phyloP scores from a whole-genome alignment of 2,888 invertebrate species.

The Cantharis lateralis region DNA sequence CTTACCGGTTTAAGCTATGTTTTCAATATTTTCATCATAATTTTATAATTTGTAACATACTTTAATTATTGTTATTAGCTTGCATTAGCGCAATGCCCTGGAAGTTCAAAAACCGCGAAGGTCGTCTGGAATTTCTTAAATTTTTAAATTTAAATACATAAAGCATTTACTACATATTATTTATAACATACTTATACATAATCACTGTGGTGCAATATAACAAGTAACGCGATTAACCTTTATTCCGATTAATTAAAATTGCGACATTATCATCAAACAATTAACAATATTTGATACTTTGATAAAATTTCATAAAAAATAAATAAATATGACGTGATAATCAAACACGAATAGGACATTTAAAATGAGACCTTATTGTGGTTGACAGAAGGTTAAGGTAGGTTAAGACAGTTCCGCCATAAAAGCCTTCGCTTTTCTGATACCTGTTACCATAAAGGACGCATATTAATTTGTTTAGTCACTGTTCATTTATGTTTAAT shows the following conservation, averaged over 20 bases:
- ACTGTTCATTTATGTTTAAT: neutral
- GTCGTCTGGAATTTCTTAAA: constrained; percentile 39
- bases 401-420: constrained; percentile 28
- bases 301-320: constrained; percentile 10
- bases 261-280: constrained; percentile 15
- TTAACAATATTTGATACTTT: constrained; percentile 7
- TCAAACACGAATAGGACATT: constrained; percentile 13
- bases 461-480: constrained; percentile 13
- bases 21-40: neutral
- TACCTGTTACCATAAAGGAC: constrained; percentile 19
- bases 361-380: constrained; percentile 19
- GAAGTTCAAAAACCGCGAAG: constrained; percentile 44
- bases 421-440: constrained; percentile 13
- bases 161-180: constrained; percentile 34
- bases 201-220: constrained; percentile 29
- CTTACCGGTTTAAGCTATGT: neutral
- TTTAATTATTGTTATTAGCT: constrained; percentile 32
- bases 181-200: constrained; percentile 26
- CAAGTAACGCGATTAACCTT: constrained; percentile 23
- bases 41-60: constrained; percentile 1
- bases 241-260: constrained; percentile 21
- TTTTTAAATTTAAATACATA: constrained; percentile 39
- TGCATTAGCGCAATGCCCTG: constrained; percentile 42
- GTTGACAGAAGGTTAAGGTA: constrained; percentile 29
- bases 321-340: constrained; percentile 17